A percentile compares a stretch with the other conserved stretches of the same genome.
Conservation (phyloP, 1,140 invertebrate species). For the Ceratina japonica region DNA sequence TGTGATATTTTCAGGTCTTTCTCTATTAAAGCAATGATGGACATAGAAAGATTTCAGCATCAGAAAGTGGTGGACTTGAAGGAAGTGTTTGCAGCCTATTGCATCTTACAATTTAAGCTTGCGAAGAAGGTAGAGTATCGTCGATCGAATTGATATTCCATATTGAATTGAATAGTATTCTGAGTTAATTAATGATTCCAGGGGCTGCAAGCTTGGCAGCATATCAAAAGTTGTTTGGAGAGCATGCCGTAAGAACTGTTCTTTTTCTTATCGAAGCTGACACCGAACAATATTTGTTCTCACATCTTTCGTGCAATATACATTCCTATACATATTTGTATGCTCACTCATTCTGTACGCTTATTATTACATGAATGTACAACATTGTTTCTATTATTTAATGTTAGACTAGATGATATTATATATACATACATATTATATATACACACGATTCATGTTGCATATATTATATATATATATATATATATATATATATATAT, state of each 20-base stretch:
- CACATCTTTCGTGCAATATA: conserved; percentile 50
- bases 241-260: conserved; percentile 82
- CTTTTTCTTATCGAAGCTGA: conserved; percentile 37
- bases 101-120: conserved; percentile 88
- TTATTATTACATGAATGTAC: conserved; percentile 63
- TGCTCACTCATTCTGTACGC: conserved; percentile 56
- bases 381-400: conserved; percentile 66
- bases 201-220: conserved; percentile 87
- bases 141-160: conserved; percentile 16
- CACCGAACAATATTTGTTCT: conserved; percentile 63
- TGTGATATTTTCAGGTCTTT: conserved; percentile 83
- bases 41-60: conserved; percentile 88
- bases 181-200: conserved; percentile 76
- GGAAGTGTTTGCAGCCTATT: conserved; percentile 88
- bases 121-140: conserved; percentile 85
- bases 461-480: conserved; percentile 27
- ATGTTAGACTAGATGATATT: conserved; percentile 49
- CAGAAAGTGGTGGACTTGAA: conserved; percentile 89
- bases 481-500: too few species aligned
- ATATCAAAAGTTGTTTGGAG: conserved; percentile 87
- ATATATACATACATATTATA: conserved; percentile 34
- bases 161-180: too few species aligned
- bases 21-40: conserved; percentile 84
- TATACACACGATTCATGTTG: conserved; percentile 35
- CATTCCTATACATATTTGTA: conserved; percentile 64